Percentiles rank a stretch among this genome's conserved stretches.
These are phyloP conservation scores for Bellardia bayeri DNA, from an alignment of 2,888 invertebrate species.

Conservation along the genomic window DNA sequence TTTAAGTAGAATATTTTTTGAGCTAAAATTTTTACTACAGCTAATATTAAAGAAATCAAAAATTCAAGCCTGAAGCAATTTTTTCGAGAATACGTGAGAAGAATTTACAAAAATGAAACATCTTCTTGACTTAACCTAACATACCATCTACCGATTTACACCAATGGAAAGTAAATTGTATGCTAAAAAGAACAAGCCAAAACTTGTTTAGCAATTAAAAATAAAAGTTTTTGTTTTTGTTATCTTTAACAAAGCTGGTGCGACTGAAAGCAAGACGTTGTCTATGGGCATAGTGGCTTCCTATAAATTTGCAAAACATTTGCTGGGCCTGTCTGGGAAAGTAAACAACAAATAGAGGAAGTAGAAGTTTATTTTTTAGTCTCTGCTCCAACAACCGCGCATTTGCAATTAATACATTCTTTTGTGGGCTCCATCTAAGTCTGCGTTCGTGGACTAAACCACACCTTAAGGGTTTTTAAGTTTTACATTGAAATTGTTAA, in stretches of 20 bases:
- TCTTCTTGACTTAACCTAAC: background rate
- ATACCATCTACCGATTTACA: background rate
- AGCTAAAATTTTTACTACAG: too few relatives aligned
- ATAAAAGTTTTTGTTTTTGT: constrained; percentile 73
- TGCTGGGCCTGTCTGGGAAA: background rate
- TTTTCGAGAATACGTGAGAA: too few relatives aligned
- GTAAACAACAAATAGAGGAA: constrained; percentile 33
- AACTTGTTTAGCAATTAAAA: constrained; percentile 79
- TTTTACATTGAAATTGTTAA: constrained; percentile 34
- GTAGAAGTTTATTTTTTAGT: constrained; percentile 25
- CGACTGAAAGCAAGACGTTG: background rate
- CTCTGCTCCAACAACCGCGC: constrained; percentile 75
- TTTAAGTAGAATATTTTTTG: too few relatives aligned
- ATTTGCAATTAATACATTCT: constrained; percentile 79
- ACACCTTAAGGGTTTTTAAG: constrained; percentile 53
- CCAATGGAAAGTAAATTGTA: background rate
- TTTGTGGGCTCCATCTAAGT: constrained; percentile 73
- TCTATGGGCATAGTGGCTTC: constrained; percentile 10
- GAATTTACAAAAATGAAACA: background rate
- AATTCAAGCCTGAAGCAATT: too few relatives aligned
- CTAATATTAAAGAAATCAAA: too few relatives aligned
- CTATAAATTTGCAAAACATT: constrained; percentile 57
- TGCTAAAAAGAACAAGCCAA: constrained; percentile 72
- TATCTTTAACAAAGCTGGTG: constrained; percentile 22
- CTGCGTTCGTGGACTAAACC: constrained; percentile 36